A percentile compares a stretch with the other conserved stretches of the same genome.
Conservation (phyloP, 2,113 vertebrate genomes). For the Cyphomyrus plagiostoma region DNA sequence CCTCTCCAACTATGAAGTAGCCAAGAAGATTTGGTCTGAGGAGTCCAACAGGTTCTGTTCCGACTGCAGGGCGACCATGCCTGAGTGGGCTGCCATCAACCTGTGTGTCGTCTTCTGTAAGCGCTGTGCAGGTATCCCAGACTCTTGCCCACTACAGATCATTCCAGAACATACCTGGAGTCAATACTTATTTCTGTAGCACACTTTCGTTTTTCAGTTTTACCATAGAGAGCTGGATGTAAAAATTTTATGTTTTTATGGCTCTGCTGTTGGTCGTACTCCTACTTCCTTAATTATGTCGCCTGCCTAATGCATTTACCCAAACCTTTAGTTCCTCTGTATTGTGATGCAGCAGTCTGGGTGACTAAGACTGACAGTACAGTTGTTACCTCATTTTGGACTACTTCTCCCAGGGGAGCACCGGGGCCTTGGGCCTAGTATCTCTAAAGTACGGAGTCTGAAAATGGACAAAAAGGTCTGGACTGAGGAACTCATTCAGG, state of each 20-base stretch:
- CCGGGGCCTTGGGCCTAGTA: conserved; percentile 74
- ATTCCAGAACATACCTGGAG: background rate
- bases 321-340: background rate
- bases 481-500: conserved; percentile 87
- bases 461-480: conserved; percentile 97
- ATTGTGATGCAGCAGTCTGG: background rate
- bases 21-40: conserved; percentile 71
- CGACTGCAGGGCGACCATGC: conserved; percentile 70
- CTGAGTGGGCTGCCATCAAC: conserved; percentile 92
- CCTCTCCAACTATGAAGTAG: conserved; percentile 81
- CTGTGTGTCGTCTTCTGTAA: conserved; percentile 90
- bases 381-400: background rate
- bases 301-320: background rate
- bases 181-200: background rate
- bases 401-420: conserved; percentile 69
- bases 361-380: background rate
- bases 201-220: background rate
- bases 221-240: background rate
- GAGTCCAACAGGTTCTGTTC: conserved; percentile 78
- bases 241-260: background rate
- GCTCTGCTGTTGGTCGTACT: background rate
- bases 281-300: background rate
- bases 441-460: conserved; percentile 88
- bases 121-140: conserved; percentile 73
- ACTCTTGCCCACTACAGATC: background rate